These are phyloP conservation scores for Cheiracanthium punctorium DNA, from an alignment of 2,888 invertebrate genomes.

Conservation along the genomic window DNA sequence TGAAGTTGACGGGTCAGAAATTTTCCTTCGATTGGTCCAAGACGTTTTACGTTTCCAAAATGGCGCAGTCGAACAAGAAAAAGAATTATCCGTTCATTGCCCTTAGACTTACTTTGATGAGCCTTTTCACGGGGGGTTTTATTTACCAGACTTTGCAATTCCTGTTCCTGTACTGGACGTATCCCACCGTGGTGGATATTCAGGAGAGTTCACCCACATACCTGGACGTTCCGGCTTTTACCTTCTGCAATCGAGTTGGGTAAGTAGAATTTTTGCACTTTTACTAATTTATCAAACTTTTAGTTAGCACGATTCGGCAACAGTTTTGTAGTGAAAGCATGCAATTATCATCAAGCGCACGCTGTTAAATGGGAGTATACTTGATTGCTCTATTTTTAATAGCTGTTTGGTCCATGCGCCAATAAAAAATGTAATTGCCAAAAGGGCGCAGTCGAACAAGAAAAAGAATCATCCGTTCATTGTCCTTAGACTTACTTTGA, in stretches of 20 bases:
- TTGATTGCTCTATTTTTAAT: no score
- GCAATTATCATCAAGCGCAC: no score
- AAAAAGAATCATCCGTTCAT: not conserved
- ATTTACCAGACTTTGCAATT: conserved; percentile 30
- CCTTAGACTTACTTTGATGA: not conserved
- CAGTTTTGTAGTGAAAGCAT: no score
- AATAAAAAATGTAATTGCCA: no score
- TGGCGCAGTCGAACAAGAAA: not conserved
- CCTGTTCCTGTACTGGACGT: conserved; percentile 26
- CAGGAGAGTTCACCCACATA: conserved; percentile 22
- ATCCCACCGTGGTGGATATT: conserved; percentile 39
- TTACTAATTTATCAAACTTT: no score
- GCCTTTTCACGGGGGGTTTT: not conserved
- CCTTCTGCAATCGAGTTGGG: conserved; percentile 37
- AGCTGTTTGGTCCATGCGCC: no score
- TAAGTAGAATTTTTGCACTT: no score
- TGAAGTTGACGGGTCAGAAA: no score
- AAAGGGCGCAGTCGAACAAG: not conserved
- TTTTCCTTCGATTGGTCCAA: no score
- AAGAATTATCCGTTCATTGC: not conserved
- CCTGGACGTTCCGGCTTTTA: conserved; percentile 19
- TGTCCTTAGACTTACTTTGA: not conserved
- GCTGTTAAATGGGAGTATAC: no score
- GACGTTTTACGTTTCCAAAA: no score
- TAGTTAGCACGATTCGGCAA: no score